Conservation (phyloP, 2,888 invertebrate genomes). For the Metalampra italica region DNA sequence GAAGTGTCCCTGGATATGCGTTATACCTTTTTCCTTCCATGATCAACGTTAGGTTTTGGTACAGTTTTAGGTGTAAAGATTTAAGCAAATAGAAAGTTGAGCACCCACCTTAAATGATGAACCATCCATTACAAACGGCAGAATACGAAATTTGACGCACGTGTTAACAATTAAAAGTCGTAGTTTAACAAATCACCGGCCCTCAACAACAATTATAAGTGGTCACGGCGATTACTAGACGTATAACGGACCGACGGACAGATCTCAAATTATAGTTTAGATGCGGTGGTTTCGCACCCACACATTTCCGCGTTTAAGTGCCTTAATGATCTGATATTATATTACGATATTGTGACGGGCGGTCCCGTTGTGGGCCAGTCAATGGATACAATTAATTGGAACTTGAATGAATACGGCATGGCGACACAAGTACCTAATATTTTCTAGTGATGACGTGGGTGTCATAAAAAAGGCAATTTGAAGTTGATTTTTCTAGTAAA, state of each 20-base stretch:
- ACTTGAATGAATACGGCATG: constrained; percentile 46
- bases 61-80: no score
- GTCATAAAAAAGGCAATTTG: constrained; percentile 18
- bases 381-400: constrained; percentile 54
- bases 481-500: constrained; percentile 26
- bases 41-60: no score
- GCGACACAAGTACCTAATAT: constrained; percentile 39
- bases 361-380: constrained; percentile 49
- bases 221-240: constrained; percentile 60
- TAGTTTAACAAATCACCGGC: constrained; percentile 63
- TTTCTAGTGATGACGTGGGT: constrained; percentile 25
- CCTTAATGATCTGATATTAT: constrained; percentile 72
- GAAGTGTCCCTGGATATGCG: no score
- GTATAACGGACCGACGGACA: constrained; percentile 50
- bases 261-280: constrained; percentile 75
- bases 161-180: constrained; percentile 69
- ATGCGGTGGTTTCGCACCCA: constrained; percentile 76
- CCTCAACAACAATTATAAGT: constrained; percentile 62
- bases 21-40: no score
- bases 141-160: constrained; percentile 50
- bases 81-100: constrained; percentile 52
- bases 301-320: constrained; percentile 72
- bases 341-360: constrained; percentile 64
- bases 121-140: constrained; percentile 31
- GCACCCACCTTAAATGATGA: constrained; percentile 34